Base-by-base conservation (phyloP, 2,113 vertebrate genomes). In the Nerophis ophidion region DNA sequence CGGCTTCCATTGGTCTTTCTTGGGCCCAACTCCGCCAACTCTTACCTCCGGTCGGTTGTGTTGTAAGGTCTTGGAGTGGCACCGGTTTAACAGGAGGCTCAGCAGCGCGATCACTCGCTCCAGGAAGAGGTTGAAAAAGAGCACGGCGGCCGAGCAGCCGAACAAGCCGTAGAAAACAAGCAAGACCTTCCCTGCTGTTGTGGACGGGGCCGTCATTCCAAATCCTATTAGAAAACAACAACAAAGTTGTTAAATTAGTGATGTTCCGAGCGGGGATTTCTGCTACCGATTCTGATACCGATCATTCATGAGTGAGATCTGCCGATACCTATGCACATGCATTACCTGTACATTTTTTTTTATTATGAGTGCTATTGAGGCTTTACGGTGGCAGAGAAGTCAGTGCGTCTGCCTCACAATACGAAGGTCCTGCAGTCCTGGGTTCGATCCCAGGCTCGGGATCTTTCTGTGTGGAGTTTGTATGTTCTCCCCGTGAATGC, bases 141-240 rank as follows among this genome's bases (percentile, higher is more conserved):
- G 75, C 15, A 86, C 74, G 51, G 80, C 48, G 5, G 80, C 78
- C 0, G 86, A 77, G 45, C 87, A 88, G 44, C 89, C 88, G 16
- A 86, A 48, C 66, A 87, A 47, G 4, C 85, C 84, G 16, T 87
- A 88, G 68, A 86, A 80, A 59, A 89, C 79, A 10, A 90, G 84
- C 57, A 89, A 70, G 54, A 84, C 58, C 61, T 84, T 87, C 5
- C 82, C 88, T 2, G 38, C 45, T 0, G 36, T n/a, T 10, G 87
- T 89, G 45, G 69, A 68, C 5, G 85, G 84, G 1, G 84, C 86
- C 1, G 83, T 71, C 69, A 86, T 72, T 42, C 88, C 88, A 58
- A 88, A 89, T 14, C 88, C 84, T 89, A 13, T 51, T 12, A 65
- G 38, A 61, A 60, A 72, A 54, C 57, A 6, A 61, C 5, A 2